These are phyloP conservation scores for Protomyctophum bolini DNA, from an alignment of 2,113 vertebrate species.

Conservation along the genomic window DNA sequence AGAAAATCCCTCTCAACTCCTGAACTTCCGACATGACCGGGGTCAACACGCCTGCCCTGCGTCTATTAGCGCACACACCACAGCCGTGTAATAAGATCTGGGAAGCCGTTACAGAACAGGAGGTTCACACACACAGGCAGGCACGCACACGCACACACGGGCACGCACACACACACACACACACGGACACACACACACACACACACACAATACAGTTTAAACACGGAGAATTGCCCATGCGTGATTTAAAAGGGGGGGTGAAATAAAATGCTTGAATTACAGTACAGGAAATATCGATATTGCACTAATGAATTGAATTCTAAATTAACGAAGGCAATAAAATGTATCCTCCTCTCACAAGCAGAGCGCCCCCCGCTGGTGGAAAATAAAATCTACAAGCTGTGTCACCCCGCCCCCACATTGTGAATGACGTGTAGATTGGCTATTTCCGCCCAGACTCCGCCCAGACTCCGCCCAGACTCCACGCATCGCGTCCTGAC, in stretches of 20 bases:
- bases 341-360: too few relatives aligned
- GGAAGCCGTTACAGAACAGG: slow-evolving; percentile 40
- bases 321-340: too few relatives aligned
- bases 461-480: too few relatives aligned
- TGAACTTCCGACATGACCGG: slow-evolving; percentile 82
- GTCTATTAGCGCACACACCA: slow-evolving; percentile 58
- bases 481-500: too few relatives aligned
- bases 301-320: too few relatives aligned
- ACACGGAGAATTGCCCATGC: neutral
- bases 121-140: slow-evolving; percentile 10
- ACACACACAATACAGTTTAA: neutral
- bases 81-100: slow-evolving; percentile 56
- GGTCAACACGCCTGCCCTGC: slow-evolving; percentile 70
- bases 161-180: slow-evolving; percentile 20
- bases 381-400: too few relatives aligned
- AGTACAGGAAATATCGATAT: too few relatives aligned
- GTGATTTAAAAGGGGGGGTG: neutral
- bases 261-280: neutral
- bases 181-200: neutral
- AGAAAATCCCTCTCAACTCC: slow-evolving; percentile 81
- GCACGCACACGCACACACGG: slow-evolving; percentile 2
- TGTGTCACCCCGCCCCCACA: too few relatives aligned
- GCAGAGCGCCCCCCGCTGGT: too few relatives aligned
- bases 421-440: too few relatives aligned
- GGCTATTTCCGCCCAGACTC: too few relatives aligned